These are phyloP conservation scores for Corapipo altera DNA, from an alignment of 2,113 vertebrate species.

Conservation along the genomic window DNA sequence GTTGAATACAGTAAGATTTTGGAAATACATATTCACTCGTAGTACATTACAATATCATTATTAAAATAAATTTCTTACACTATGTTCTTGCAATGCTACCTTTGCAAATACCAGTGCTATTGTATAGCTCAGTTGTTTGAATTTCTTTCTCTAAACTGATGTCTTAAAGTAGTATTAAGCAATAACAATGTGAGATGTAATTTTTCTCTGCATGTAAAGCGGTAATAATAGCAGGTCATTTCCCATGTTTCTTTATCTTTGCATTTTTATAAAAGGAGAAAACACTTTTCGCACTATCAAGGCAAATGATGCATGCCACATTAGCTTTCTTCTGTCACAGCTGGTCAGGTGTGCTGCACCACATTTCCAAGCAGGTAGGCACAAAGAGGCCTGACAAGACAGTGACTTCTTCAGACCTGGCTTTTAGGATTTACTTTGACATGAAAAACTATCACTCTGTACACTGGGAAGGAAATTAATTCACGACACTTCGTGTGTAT, in stretches of 20 bases:
- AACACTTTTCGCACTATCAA: neutral
- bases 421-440: constrained; percentile 18
- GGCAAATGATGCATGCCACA: neutral
- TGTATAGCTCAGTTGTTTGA: neutral
- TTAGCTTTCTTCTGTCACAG: neutral
- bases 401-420: neutral
- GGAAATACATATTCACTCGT: neutral
- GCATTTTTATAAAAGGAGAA: constrained; percentile 32
- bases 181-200: neutral
- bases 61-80: neutral
- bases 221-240: neutral
- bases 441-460: neutral
- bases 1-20: neutral
- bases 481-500: neutral
- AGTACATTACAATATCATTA: neutral
- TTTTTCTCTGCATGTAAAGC: neutral
- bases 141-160: neutral
- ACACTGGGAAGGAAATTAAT: neutral
- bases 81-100: neutral
- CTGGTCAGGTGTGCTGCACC: neutral
- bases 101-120: neutral
- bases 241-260: neutral
- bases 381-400: neutral
- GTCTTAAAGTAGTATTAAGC: neutral
- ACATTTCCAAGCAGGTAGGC: neutral